Evolutionary conservation across 53 echinoderm and acorn worm genomes (phyloP).

Genomic region (Antedon mediterranea): DNA sequence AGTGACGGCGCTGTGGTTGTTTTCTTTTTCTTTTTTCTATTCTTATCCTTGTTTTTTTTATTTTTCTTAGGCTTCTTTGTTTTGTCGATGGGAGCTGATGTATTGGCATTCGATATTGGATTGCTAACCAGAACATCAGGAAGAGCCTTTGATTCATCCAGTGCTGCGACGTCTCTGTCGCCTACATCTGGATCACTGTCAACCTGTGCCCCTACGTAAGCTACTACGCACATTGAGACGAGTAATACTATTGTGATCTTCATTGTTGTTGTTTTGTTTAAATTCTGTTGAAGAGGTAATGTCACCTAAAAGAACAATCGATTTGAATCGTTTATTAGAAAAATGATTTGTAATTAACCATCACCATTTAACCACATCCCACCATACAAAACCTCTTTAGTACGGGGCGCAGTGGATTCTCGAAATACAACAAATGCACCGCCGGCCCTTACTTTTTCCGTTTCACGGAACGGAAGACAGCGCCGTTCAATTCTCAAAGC

Average conservation of each 20-base stretch:
- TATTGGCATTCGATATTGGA: not conserved
- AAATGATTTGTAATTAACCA: too few species aligned
- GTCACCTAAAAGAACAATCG: too few species aligned
- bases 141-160: not conserved
- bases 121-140: not conserved
- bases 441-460: too few species aligned
- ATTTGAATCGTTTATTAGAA: too few species aligned
- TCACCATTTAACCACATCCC: too few species aligned
- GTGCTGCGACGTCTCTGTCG: not conserved
- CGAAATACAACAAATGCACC: too few species aligned
- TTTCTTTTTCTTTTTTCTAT: not conserved
- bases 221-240: not conserved
- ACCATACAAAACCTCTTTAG: too few species aligned
- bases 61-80: constrained; percentile 1
- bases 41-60: constrained; percentile 3
- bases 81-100: not conserved
- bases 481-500: too few species aligned
- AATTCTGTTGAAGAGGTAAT: too few species aligned
- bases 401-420: too few species aligned
- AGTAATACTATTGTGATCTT: not conserved
- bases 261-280: not conserved
- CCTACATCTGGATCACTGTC: not conserved
- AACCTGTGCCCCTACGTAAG: not conserved
- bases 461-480: too few species aligned
- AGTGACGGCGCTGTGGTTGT: not conserved